Conservation (phyloP, 2,888 invertebrate species). For the Cephalotes varians region DNA sequence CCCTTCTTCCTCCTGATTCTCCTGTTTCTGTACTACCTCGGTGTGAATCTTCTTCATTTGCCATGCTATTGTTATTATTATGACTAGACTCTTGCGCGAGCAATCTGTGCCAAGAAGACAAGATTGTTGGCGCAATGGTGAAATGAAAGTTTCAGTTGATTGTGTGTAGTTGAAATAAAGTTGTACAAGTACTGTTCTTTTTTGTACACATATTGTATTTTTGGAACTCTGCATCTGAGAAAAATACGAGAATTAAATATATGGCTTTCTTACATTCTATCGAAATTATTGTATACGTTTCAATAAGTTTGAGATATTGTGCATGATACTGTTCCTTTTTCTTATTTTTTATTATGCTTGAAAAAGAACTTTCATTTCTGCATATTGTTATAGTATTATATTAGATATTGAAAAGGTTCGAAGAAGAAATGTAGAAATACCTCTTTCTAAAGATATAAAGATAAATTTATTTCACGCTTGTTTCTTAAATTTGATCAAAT, state of each 20-base stretch:
- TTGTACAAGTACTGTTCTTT: slow-evolving; percentile 2
- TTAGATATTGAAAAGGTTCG: neutral
- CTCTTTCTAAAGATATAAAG: neutral
- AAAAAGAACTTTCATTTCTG: slow-evolving; percentile 51
- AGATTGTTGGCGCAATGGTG: slow-evolving; percentile 30
- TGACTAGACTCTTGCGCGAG: slow-evolving; percentile 21
- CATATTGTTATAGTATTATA: slow-evolving; percentile 9
- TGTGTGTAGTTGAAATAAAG: slow-evolving; percentile 30
- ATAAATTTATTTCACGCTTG: neutral
- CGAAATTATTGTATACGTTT: slow-evolving; percentile 35
- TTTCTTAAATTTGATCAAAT: neutral
- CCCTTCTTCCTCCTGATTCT: neutral
- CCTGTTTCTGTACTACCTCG: slow-evolving; percentile 21
- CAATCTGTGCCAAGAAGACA: neutral
- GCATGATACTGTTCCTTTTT: slow-evolving; percentile 34
- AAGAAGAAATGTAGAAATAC: neutral
- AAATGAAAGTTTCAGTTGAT: slow-evolving; percentile 49
- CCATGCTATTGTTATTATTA: slow-evolving; percentile 34
- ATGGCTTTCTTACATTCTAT: slow-evolving; percentile 12
- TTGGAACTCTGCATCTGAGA: neutral
- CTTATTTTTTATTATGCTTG: slow-evolving; percentile 44
- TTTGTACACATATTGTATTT: neutral
- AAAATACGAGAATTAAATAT: slow-evolving; percentile 2
- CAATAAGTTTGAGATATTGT: slow-evolving; percentile 34
- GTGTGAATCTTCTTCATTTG: slow-evolving; percentile 45